phyloP scores from a whole-genome alignment of 2,113 vertebrate species.

The Gnathonemus longibarbis region DNA sequence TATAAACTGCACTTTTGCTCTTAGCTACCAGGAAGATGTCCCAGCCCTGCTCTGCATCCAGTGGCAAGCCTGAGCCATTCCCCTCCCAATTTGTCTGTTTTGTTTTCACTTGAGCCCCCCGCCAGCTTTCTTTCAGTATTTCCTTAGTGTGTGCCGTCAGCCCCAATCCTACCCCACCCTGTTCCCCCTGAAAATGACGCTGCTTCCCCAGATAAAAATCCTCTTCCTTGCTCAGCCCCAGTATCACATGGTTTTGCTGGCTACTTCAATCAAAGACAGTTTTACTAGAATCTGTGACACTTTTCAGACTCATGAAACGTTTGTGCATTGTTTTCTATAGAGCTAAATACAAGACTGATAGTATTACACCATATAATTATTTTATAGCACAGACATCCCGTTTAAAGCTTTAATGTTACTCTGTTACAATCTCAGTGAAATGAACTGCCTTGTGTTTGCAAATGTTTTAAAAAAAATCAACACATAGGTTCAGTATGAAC shows the following conservation, averaged over 20 bases:
- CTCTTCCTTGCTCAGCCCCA: neutral
- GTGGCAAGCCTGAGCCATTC: neutral
- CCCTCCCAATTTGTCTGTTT: neutral
- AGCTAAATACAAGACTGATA: neutral
- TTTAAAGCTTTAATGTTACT: neutral
- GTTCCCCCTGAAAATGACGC: neutral
- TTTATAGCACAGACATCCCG: neutral
- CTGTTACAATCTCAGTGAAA: neutral
- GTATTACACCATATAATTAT: neutral
- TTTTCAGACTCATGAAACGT: neutral
- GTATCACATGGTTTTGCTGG: neutral
- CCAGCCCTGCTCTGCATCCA: neutral
- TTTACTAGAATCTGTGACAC: neutral
- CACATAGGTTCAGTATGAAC: neutral
- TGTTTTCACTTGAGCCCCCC: neutral
- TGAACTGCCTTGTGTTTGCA: neutral
- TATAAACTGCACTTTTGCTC: neutral
- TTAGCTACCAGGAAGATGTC: neutral
- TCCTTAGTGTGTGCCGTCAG: neutral
- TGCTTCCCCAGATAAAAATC: neutral
- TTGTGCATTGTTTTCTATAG: neutral
- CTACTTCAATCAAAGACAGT: neutral
- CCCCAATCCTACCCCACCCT: neutral
- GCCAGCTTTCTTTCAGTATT: neutral
- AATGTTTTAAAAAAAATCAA: neutral